A percentile compares a stretch with the other conserved stretches of the same genome.
These are phyloP conservation scores for Eulemur rubriventer DNA, from an alignment of 2,797 vertebrate species.

Conservation along the genomic window DNA sequence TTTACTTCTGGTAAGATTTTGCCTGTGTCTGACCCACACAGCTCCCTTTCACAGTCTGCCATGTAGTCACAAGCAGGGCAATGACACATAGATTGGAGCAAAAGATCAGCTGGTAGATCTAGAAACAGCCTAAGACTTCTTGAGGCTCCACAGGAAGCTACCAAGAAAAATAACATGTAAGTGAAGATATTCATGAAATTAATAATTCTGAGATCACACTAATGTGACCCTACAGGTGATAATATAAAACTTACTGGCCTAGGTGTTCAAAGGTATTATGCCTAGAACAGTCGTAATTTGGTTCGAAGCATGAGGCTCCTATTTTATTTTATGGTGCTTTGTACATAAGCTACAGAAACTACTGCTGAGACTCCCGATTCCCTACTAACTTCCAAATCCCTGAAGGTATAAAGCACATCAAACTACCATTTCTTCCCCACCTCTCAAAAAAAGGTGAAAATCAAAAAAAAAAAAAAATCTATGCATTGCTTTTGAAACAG, in stretches of 20 bases:
- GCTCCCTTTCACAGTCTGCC: not conserved
- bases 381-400: conserved; percentile 21
- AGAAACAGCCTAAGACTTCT: not conserved
- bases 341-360: conserved; percentile 22
- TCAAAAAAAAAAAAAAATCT: not conserved
- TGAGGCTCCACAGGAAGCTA: not conserved
- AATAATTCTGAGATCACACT: conserved; percentile 53
- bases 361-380: conserved; percentile 5
- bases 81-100: not conserved
- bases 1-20: not conserved
- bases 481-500: not conserved
- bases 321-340: conserved; percentile 49
- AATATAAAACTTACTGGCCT: conserved; percentile 44
- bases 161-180: not conserved
- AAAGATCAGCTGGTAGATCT: not conserved
- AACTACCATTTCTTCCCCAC: not conserved
- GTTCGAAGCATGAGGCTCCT: conserved; percentile 1
- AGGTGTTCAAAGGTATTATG: conserved; percentile 38
- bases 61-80: not conserved
- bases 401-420: conserved; percentile 40
- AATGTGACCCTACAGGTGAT: conserved; percentile 44
- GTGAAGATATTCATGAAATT: conserved; percentile 43
- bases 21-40: not conserved
- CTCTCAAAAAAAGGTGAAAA: not conserved
- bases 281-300: conserved; percentile 34